Evolutionary conservation across 1,140 invertebrate species (phyloP).

Genomic region (Heliconius congener): DNA sequence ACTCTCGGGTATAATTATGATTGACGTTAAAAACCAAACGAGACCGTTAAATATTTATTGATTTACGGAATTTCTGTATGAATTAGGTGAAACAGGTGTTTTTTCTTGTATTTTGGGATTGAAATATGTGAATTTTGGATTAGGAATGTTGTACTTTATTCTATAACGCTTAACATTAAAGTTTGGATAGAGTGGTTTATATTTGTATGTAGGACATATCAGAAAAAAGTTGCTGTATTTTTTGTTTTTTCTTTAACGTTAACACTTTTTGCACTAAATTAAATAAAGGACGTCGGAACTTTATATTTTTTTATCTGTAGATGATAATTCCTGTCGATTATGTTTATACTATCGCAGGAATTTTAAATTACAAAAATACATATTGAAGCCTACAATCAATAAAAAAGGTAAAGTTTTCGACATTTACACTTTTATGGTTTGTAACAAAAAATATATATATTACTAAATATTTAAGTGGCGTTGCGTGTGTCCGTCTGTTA

Average conservation of each 20-base stretch:
- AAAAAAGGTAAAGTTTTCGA: too few species aligned
- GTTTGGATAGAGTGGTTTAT: neutral
- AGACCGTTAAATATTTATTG: slow-evolving; percentile 13
- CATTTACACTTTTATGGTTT: too few species aligned
- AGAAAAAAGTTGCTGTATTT: too few species aligned
- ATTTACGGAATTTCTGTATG: neutral
- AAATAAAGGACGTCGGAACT: too few species aligned
- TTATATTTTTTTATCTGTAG: too few species aligned
- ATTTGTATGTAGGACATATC: too few species aligned
- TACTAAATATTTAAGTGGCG: neutral
- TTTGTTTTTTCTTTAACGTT: too few species aligned
- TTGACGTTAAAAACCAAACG: slow-evolving; percentile 46
- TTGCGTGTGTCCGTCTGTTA: neutral
- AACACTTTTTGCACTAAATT: too few species aligned
- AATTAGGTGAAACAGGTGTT: neutral
- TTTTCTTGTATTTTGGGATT: neutral
- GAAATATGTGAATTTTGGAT: neutral
- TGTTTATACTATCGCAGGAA: too few species aligned
- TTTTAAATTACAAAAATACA: too few species aligned
- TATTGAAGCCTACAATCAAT: too few species aligned
- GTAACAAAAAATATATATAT: neutral
- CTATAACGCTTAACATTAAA: neutral
- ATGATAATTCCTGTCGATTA: too few species aligned
- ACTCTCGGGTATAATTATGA: slow-evolving; percentile 41
- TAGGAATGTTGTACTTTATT: neutral